phyloP scores from a whole-genome alignment of 2,888 invertebrate species.

The Balanococcus diminutus region DNA sequence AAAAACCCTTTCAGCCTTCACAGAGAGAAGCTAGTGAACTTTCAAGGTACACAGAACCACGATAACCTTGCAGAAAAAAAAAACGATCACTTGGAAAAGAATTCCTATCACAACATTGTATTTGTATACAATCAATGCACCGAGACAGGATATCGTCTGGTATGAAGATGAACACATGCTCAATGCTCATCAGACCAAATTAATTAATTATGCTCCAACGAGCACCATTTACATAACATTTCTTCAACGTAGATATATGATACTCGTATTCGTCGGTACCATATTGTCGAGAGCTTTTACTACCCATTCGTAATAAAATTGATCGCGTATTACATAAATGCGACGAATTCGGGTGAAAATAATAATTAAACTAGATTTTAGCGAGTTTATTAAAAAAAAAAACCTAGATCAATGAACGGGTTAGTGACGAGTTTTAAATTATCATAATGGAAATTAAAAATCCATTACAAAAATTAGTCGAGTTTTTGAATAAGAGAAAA shows the following conservation, averaged over 20 bases:
- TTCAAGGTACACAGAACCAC: background rate
- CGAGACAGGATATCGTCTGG: background rate
- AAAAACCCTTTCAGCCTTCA: background rate
- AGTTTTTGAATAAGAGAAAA: background rate
- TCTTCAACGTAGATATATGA: background rate
- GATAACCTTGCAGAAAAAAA: constrained; percentile 5
- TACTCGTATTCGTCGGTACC: background rate
- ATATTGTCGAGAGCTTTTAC: background rate
- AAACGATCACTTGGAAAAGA: background rate
- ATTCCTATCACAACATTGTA: background rate
- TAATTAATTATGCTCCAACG: constrained; percentile 3
- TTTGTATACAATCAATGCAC: background rate
- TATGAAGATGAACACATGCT: background rate
- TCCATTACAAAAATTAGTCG: constrained; percentile 12
- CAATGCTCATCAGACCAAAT: constrained; percentile 18
- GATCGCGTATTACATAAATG: background rate
- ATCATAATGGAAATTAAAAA: constrained; percentile 18
- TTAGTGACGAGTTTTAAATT: background rate
- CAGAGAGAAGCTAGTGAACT: constrained; percentile 1
- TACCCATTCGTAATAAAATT: background rate
- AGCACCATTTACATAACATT: background rate
- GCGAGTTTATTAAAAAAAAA: background rate
- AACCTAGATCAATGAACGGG: background rate
- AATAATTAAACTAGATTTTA: background rate
- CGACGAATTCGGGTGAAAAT: background rate